Base-by-base conservation (phyloP, 1,140 invertebrate species). In the Penaeus indicus region DNA sequence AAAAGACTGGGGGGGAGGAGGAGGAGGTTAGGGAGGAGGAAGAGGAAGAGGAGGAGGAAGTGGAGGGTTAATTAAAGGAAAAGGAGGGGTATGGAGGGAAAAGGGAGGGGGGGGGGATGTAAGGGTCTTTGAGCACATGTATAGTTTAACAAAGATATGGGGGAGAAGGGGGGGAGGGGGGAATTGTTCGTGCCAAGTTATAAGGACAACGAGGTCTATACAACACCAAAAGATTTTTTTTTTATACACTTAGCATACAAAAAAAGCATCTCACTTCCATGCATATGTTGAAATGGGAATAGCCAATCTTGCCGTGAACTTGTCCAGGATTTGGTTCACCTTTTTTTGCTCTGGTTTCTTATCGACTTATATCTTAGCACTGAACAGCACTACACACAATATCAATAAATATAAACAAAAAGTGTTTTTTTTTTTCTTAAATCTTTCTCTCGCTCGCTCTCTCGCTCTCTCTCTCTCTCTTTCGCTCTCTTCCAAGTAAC, bases 401-500 rank as follows among this genome's bases (percentile, higher is more conserved):
- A 63, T 88, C 87, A 88, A 88, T 88, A 84, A 88, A 88, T 88
- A 88, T 88, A 82, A 88, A 88, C 25, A 62, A 62, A 84, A 75
- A 75, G 2, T 42, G 38, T 42, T 42, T 42, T 42, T 42, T 54
- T 54, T 54, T 54, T 54, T 54, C 10, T 10, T 13, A 54, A 54
- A 13, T 54, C 54, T 54, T 16, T 54, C 54, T 54, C 54, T 54
- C 54, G 54, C 54, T 54, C 54, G 54, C 54, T 11, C 54, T 11
- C 11, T 54, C 54, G 5, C 54, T 54, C 54, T 54, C 11, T 54
- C 16, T 16, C 54, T 42, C 38, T 42, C 54, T 11, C 54, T 54
- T 11, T 54, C 54, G 10, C 54, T 54, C 54, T 54, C 54, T 54
- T 13, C 54, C 54, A 54, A 13, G 54, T 54, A 54, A 54, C 54